phyloP scores from a whole-genome alignment of 2,113 vertebrate genomes.

The Thunnus maccoyii region DNA sequence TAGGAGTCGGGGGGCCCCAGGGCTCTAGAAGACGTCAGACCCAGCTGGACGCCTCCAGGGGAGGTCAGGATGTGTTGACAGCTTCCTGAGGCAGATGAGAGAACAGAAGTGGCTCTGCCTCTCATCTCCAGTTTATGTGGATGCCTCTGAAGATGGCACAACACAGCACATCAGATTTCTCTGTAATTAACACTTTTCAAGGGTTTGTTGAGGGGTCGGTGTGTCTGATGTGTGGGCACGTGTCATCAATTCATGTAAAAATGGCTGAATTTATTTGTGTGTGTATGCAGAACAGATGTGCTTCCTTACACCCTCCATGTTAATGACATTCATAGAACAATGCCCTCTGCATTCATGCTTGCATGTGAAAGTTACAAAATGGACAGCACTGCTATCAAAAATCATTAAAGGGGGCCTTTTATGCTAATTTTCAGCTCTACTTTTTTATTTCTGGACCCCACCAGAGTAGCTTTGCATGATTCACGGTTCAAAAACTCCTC shows the following conservation, averaged over 20 bases:
- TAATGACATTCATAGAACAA: background rate
- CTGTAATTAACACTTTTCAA: conserved; percentile 72
- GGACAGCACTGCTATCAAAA: conserved; percentile 1
- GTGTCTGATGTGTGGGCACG: conserved; percentile 21
- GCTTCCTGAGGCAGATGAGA: conserved; percentile 60
- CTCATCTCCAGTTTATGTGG: conserved; percentile 47
- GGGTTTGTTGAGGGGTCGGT: conserved; percentile 52
- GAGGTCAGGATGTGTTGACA: conserved; percentile 76
- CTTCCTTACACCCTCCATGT: conserved; percentile 9
- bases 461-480: too few relatives aligned
- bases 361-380: background rate
- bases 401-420: too few relatives aligned
- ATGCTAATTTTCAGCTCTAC: too few relatives aligned
- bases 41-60: conserved; percentile 76
- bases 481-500: too few relatives aligned
- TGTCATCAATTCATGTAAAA: background rate
- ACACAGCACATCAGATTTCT: conserved; percentile 44
- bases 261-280: background rate
- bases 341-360: background rate
- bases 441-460: too few relatives aligned
- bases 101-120: conserved; percentile 61
- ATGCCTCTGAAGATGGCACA: conserved; percentile 64
- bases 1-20: conserved; percentile 33
- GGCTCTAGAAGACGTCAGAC: conserved; percentile 67
- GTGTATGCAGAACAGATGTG: conserved; percentile 20